These are phyloP conservation scores for Maniola hyperantus DNA, from an alignment of 2,888 invertebrate species.

Conservation along the genomic window DNA sequence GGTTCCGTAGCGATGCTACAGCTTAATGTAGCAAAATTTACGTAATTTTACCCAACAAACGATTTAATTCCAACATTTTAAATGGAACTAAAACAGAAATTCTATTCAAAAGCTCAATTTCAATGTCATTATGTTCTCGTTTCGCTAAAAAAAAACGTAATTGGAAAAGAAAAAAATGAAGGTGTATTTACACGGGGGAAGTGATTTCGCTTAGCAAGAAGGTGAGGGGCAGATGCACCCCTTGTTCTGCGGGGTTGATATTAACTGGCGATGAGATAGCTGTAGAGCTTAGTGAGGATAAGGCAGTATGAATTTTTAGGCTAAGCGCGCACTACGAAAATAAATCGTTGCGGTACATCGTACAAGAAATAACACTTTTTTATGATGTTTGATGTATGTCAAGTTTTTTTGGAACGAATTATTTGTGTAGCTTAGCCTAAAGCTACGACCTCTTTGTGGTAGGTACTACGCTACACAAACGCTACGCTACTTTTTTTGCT, in stretches of 20 bases:
- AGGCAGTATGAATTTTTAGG: slow-evolving; percentile 16
- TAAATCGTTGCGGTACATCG: too few relatives aligned
- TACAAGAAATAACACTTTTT: too few relatives aligned
- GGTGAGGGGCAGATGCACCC: slow-evolving; percentile 68
- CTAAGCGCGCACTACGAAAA: too few relatives aligned
- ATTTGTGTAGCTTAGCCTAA: too few relatives aligned
- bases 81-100: background rate
- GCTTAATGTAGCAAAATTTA: background rate
- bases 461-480: too few relatives aligned
- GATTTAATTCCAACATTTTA: background rate
- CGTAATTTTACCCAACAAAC: background rate
- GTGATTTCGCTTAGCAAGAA: slow-evolving; percentile 70
- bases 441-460: too few relatives aligned
- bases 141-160: slow-evolving; percentile 43
- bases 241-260: slow-evolving; percentile 67
- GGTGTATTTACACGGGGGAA: slow-evolving; percentile 67
- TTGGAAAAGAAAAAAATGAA: slow-evolving; percentile 50
- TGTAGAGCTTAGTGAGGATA: slow-evolving; percentile 47
- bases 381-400: too few relatives aligned
- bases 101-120: slow-evolving; percentile 28
- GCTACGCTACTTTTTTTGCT: too few relatives aligned
- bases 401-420: too few relatives aligned
- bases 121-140: slow-evolving; percentile 32
- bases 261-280: slow-evolving; percentile 62
- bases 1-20: too few relatives aligned